phyloP scores from a whole-genome alignment of 2,113 vertebrate genomes.

The Glaucidium brasilianum region DNA sequence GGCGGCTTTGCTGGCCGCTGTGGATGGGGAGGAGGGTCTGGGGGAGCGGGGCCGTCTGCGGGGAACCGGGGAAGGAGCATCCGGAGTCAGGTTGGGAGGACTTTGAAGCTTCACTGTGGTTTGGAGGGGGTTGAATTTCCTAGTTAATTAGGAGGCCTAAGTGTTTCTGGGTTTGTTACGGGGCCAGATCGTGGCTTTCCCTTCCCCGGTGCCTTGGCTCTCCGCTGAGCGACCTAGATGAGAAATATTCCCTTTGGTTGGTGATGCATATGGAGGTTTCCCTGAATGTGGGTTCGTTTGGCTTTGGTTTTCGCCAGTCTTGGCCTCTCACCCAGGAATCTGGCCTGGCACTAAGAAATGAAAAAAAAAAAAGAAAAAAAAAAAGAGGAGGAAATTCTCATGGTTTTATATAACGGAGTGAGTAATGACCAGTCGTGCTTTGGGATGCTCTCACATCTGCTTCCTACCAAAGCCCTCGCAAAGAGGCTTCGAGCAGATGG shows the following conservation, averaged over 20 bases:
- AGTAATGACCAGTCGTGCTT: conserved; percentile 2
- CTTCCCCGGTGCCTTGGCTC: neutral
- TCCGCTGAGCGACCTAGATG: neutral
- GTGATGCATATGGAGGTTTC: neutral
- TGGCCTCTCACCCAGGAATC: conserved; percentile 26
- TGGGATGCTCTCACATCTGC: conserved; percentile 55
- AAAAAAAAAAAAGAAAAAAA: no score
- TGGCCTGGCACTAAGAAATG: neutral
- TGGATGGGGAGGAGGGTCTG: neutral
- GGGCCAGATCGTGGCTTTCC: conserved; percentile 36
- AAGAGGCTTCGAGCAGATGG: conserved; percentile 14
- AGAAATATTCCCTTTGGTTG: neutral
- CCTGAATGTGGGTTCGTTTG: neutral
- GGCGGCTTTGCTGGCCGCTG: neutral
- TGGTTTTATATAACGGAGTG: conserved; percentile 27
- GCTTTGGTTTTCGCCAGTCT: neutral
- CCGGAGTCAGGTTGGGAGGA: conserved; percentile 12
- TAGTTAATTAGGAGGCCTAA: conserved; percentile 12
- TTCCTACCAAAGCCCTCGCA: conserved; percentile 33
- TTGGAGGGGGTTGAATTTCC: conserved; percentile 28
- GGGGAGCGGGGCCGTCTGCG: neutral
- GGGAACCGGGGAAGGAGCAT: neutral
- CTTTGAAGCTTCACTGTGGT: conserved; percentile 33
- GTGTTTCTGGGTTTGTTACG: conserved; percentile 7
- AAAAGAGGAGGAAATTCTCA: neutral